Evolutionary conservation across 1,140 invertebrate genomes (phyloP).

Genomic region (Aporrectodea caliginosa): DNA sequence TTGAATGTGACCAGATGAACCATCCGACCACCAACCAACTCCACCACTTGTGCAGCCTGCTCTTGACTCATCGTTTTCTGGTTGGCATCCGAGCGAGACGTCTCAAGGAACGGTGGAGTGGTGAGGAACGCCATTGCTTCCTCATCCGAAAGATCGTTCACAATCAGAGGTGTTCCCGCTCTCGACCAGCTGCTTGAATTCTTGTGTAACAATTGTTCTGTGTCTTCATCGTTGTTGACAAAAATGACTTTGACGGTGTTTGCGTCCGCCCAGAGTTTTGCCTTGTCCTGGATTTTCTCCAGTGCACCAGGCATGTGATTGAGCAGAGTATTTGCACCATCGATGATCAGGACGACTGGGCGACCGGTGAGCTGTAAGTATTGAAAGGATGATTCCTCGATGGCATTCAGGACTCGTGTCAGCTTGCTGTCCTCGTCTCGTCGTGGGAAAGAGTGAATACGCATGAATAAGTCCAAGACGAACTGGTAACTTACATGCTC

Average conservation of each 20-base stretch:
- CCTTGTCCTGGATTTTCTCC: slow-evolving; percentile 32
- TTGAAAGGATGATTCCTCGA: slow-evolving; percentile 27
- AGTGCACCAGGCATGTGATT: slow-evolving; percentile 21
- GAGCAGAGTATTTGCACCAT: slow-evolving; percentile 27
- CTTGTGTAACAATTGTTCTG: slow-evolving; percentile 12
- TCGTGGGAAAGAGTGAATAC: slow-evolving; percentile 26
- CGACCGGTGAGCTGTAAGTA: slow-evolving; percentile 24
- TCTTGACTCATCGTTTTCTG: not conserved
- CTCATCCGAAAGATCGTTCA: slow-evolving; percentile 23
- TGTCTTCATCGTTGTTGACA: slow-evolving; percentile 29
- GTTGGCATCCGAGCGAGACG: no score
- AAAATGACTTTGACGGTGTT: slow-evolving; percentile 33
- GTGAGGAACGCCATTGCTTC: slow-evolving; percentile 31
- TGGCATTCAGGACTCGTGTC: slow-evolving; percentile 29
- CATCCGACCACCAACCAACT: slow-evolving; percentile 28
- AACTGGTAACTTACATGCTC: slow-evolving; percentile 32
- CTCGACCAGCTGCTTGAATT: slow-evolving; percentile 31
- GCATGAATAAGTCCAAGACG: slow-evolving; percentile 26
- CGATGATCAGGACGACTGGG: slow-evolving; percentile 30
- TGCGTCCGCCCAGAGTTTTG: slow-evolving; percentile 33
- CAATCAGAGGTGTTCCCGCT: slow-evolving; percentile 22
- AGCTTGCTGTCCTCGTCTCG: slow-evolving; percentile 28
- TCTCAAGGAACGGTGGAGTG: not conserved
- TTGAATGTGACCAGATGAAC: slow-evolving; percentile 27
- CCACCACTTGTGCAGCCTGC: not conserved